Conservation (phyloP, 2,888 invertebrate genomes). For the Acrobasis suavella region DNA sequence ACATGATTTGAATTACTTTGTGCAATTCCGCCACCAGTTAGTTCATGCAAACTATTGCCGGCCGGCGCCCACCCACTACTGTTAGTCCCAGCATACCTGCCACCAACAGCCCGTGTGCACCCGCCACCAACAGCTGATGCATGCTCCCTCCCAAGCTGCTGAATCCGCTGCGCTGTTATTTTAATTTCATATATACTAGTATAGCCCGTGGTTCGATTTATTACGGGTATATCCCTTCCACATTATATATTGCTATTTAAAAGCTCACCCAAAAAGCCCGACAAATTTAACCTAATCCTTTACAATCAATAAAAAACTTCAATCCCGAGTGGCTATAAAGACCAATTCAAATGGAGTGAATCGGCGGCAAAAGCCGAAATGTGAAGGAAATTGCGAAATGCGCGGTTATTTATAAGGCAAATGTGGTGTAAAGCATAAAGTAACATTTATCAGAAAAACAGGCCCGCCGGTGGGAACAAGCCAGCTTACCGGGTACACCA, state of each 20-base stretch:
- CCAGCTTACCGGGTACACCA: constrained; percentile 24
- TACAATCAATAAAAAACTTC: constrained; percentile 14
- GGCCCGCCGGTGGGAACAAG: constrained; percentile 26
- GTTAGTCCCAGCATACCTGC: no score
- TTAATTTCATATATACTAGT: no score
- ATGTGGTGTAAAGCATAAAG: constrained; percentile 31
- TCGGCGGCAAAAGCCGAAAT: constrained; percentile 19
- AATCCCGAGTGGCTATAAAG: constrained; percentile 16
- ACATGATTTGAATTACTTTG: no score
- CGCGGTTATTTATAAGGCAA: constrained; percentile 28
- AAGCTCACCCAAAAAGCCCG: not conserved
- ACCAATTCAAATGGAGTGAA: constrained; percentile 21
- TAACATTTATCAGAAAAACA: constrained; percentile 38
- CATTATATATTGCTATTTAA: not conserved
- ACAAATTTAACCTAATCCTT: not conserved
- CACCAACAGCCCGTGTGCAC: no score
- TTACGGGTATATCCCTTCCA: no score
- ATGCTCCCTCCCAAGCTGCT: no score
- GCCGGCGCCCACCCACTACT: no score
- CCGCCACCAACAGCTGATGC: no score
- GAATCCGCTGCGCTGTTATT: no score
- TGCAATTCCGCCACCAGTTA: no score
- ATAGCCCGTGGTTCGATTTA: no score
- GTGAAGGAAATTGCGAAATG: constrained; percentile 17
- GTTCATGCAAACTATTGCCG: no score